These are phyloP conservation scores for Drosophila mercatorum DNA, from an alignment of 2,888 invertebrate genomes.

Conservation along the genomic window DNA sequence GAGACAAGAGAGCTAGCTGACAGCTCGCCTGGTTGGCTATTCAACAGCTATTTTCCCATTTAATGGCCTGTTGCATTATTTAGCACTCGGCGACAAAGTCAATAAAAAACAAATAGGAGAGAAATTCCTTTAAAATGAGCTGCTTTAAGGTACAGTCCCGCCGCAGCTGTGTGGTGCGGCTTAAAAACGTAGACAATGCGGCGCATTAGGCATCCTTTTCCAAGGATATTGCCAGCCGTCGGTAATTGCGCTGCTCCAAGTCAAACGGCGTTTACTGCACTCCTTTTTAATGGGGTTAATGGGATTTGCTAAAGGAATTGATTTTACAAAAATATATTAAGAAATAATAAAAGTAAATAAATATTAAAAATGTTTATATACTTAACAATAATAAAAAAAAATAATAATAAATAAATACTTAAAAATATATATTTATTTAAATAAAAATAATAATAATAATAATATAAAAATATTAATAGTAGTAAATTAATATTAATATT, in stretches of 20 bases:
- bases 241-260: slow-evolving; percentile 52
- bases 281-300: slow-evolving; percentile 1
- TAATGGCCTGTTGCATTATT: slow-evolving; percentile 76
- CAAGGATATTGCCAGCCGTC: slow-evolving; percentile 25
- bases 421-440: too few species aligned
- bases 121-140: slow-evolving; percentile 65
- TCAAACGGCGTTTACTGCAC: background rate
- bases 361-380: too few species aligned
- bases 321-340: too few species aligned
- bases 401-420: too few species aligned
- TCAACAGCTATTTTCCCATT: slow-evolving; percentile 57
- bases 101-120: slow-evolving; percentile 40
- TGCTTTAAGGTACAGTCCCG: slow-evolving; percentile 67
- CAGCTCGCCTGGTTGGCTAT: slow-evolving; percentile 17
- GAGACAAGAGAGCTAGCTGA: slow-evolving; percentile 6
- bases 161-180: slow-evolving; percentile 50
- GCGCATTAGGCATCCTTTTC: slow-evolving; percentile 53
- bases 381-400: too few species aligned
- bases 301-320: background rate
- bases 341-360: too few species aligned
- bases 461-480: too few species aligned
- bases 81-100: slow-evolving; percentile 53
- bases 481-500: too few species aligned
- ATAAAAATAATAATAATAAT: too few species aligned
- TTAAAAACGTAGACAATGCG: slow-evolving; percentile 66